Base-by-base conservation (phyloP, 2,797 vertebrate genomes). In the Coranthus polyacanthus region DNA sequence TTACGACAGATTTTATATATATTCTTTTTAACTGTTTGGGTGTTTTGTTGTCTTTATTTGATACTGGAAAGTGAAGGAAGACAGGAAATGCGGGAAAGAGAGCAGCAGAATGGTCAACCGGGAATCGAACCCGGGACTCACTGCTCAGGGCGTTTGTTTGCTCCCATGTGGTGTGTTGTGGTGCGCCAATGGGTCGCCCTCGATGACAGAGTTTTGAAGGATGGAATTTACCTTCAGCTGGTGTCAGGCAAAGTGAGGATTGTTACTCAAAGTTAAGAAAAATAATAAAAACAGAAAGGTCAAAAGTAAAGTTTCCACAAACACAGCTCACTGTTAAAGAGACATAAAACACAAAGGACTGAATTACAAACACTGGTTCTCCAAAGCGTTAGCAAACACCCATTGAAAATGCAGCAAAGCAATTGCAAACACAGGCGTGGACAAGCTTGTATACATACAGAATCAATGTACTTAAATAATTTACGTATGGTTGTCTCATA, bases 391-490 rank as follows among this genome's bases (percentile, higher is more conserved):
- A 53, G 78, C 61, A 70, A 78, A 54, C 53, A 82, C 78, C 73
- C 71, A 90, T 85, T 76, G 85, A 88, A 88, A 83, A 78, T 51
- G 55, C 44, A 78, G 77, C 61, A 9, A 34, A 75, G 68, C 72
- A 80, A 83, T 83, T 83, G 85, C 80, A 67, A 82, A 81, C 66
- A 82, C 54, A 49, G 21, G 70, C 43, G 21, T 70, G 72, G 77
- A 89, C 85, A 88, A 80, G 88, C 83, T 75, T 86, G 86, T 90
- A 85, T 90, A 92, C 90, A 91, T 88, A 88, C 88, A 54, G 89
- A 91, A 94, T 93, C 91, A 88, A 94, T 92, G 82, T 64, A 78
- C 86, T 84, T 94, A 69, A 93, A 94, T 93, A 88, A 93, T 94
- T 93, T 85, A 95, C 82, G 78, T 64, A 72, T 45, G 55, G 82